phyloP scores from a whole-genome alignment of 1,140 invertebrate genomes.

The Anastrepha obliqua region DNA sequence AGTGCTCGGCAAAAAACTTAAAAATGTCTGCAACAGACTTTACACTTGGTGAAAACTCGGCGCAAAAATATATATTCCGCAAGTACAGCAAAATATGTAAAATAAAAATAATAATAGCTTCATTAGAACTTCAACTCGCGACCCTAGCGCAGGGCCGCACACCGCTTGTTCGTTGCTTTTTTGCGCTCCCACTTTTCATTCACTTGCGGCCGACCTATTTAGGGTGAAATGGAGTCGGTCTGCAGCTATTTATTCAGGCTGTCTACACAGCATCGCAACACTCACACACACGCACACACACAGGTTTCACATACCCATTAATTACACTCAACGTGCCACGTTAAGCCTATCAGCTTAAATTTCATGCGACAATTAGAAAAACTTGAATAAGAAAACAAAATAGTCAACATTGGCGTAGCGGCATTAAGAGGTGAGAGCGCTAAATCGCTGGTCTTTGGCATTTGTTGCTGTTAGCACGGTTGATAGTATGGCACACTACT shows the following conservation, averaged over 20 bases:
- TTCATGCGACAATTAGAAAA: conserved; percentile 72
- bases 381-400: conserved; percentile 38
- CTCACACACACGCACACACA: neutral
- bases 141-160: neutral
- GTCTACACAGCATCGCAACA: neutral
- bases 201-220: neutral
- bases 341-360: conserved; percentile 66
- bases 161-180: neutral
- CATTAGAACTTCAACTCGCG: conserved; percentile 31
- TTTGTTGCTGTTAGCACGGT: neutral
- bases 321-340: conserved; percentile 48
- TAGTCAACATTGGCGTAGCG: neutral
- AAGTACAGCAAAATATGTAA: neutral
- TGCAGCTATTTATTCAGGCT: neutral
- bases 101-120: conserved; percentile 34
- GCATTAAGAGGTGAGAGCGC: conserved; percentile 12
- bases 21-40: conserved; percentile 21
- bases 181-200: neutral
- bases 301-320: conserved; percentile 20
- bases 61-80: neutral
- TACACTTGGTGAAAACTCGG: neutral
- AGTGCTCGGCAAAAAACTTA: conserved; percentile 29
- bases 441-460: conserved; percentile 7
- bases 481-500: neutral
- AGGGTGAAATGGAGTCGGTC: neutral